Evolutionary conservation across 2,113 vertebrate species (phyloP), one percentile per base, ranked within the genome.

Genomic region (Rhabdomys dilectus): DNA sequence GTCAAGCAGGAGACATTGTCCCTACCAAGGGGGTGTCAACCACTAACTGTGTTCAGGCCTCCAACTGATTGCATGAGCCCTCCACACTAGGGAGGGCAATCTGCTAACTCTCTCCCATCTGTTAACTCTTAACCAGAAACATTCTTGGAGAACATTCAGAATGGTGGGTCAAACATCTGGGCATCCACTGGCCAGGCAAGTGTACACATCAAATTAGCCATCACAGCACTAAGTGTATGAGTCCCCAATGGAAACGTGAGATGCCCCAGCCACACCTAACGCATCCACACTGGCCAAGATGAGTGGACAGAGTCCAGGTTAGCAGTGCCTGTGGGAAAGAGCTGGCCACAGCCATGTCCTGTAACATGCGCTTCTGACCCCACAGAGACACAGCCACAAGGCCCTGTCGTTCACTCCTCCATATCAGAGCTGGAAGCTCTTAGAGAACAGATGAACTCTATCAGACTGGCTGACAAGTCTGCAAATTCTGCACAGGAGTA

Each of bases 121-220:
- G 42, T 73, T 29, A 62, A 66, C 26, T 31, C 51, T 87, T 64
- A 36, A 17, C 53, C 82, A 62, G 94, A 91, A 95, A 89, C 53
- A 75, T 26, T 53, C 56, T 76, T 19, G 36, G 22, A 77, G 51
- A 72, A 75, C 21, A 81, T 48, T 22, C 39, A 70, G 60, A 84
- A 51, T 24, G 12, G 56, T 10, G 81, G 58, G 31, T 36, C 66
- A 62, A 42, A 45, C 24, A 93, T 29, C 39, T 17, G 34, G 31
- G 13, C 34, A 68, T 7, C 5, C 13, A 7, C 26, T 36, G 36
- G 60, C 17, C 68, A 17, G 51, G 58, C 51, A 76, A 62, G 21
- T 62, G 11, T 42, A 72, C 53, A 86, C 21, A 75, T 22, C 80
- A 86, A 78, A 68, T 16, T 34, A 92, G 60, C 29, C 29, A 76